Evolutionary conservation across 2,888 invertebrate species (phyloP), one percentile per base, ranked within the genome.

Genomic region (Mechanitis messenoides): DNA sequence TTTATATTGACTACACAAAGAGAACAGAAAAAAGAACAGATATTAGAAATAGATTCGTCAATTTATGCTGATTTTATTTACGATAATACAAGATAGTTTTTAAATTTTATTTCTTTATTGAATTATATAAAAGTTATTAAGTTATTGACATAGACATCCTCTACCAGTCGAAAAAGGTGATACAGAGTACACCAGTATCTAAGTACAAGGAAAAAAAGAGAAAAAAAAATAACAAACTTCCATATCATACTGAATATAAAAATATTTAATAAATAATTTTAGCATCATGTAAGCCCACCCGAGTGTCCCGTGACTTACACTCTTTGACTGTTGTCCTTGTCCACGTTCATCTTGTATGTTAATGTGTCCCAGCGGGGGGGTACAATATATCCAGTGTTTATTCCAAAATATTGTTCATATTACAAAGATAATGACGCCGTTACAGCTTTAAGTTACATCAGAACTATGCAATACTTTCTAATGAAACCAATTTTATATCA

Each of bases 311-410:
- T 45, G 42, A 9, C 54, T 28, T 46, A 53, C 28, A 4, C 42
- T 20, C 31, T 35, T 38, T 50, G 31, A 20, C 33, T 9, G 38
- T 33, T 38, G 6, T 31, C 33, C 47, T 45, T 45, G 54, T 62
- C 57, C 7, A 42, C 46, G 56, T 59, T 62, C 62, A 61, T 65
- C 61, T 57, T 45, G 35, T 59, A 66, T 59, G 57, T 59, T 59
- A 66, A 66, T 66, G 57, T 50, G 9, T 35, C 62, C 31, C 65
- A 53, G 61, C 65, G 61, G 63, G 65, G 46, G 7, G 55, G 61
- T 11, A 35, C 33, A 55, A 47, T 59, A 56, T 59, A 56, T 59
- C 56, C 38, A 59, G 59, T 59, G 59, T 45, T 59, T 59, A 56
- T 62, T n/a, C 33, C 20, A 59, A 62, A 53, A 56, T 59, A 62